Conservation (phyloP, 2,888 invertebrate genomes). For the Drepana falcataria region DNA sequence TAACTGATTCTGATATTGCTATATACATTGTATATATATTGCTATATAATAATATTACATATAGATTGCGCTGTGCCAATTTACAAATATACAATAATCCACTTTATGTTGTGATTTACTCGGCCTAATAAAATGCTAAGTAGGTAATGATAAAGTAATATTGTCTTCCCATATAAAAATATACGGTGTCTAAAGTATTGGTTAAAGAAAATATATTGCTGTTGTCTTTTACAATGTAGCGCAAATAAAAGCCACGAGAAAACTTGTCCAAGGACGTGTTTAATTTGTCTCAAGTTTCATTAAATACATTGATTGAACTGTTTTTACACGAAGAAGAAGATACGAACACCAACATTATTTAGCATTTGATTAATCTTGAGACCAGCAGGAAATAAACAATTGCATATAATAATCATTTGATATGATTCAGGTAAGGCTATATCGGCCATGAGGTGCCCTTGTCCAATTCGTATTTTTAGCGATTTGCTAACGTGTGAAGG, state of each 20-base stretch:
- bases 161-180: slow-evolving; percentile 23
- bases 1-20: too few relatives aligned
- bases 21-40: too few relatives aligned
- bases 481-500: slow-evolving; percentile 52
- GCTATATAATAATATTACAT: too few relatives aligned
- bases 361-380: not conserved
- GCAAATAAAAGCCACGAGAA: not conserved
- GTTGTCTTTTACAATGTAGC: not conserved
- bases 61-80: not conserved
- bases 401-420: slow-evolving; percentile 42
- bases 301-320: too few relatives aligned
- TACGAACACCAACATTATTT: too few relatives aligned
- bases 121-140: not conserved
- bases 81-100: not conserved
- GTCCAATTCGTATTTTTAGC: slow-evolving; percentile 70
- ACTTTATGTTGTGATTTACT: too few relatives aligned
- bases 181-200: slow-evolving; percentile 10
- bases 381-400: slow-evolving; percentile 41
- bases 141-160: slow-evolving; percentile 9
- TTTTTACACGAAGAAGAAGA: too few relatives aligned
- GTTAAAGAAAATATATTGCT: not conserved
- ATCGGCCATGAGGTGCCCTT: slow-evolving; percentile 64
- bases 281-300: too few relatives aligned
- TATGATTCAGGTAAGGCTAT: slow-evolving; percentile 61
- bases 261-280: too few relatives aligned